Evolutionary conservation across 64 coral and sea anemone species (phyloP).

Genomic region (Montipora capricornis): DNA sequence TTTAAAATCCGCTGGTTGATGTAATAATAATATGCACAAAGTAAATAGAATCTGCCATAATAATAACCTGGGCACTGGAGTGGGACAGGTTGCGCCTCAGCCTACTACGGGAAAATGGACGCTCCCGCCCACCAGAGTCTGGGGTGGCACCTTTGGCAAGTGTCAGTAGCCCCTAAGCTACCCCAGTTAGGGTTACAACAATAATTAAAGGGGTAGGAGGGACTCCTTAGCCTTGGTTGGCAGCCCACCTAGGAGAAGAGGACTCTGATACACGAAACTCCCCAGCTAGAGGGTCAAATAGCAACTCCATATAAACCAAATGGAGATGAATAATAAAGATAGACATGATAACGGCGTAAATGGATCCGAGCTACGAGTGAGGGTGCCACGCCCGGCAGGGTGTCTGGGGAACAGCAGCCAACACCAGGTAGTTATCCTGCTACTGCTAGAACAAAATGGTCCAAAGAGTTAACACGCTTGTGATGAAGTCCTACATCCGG

Average conservation of each 20-base stretch:
- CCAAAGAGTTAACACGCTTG: slow-evolving; percentile 30
- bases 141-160: too few species aligned
- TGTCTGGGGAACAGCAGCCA: too few species aligned
- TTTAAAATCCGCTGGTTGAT: too few species aligned
- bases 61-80: too few species aligned
- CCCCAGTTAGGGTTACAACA: too few species aligned
- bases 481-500: slow-evolving; percentile 37
- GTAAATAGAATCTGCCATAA: too few species aligned
- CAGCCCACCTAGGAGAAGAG: slow-evolving; percentile 28
- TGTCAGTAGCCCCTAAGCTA: too few species aligned
- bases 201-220: not conserved
- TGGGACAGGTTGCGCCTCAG: too few species aligned
- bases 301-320: not conserved
- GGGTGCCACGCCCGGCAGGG: not conserved
- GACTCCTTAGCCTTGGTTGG: not conserved
- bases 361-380: slow-evolving; percentile 9
- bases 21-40: too few species aligned
- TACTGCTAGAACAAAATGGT: slow-evolving; percentile 22
- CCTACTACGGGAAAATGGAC: too few species aligned
- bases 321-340: slow-evolving; percentile 12
- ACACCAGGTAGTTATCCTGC: too few species aligned
- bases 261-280: slow-evolving; percentile 12
- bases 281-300: slow-evolving; percentile 18
- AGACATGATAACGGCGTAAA: not conserved
- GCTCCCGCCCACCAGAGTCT: too few species aligned